Base-by-base conservation (phyloP, 2,113 vertebrate species). In the Stomatorhinus ivindoensis region DNA sequence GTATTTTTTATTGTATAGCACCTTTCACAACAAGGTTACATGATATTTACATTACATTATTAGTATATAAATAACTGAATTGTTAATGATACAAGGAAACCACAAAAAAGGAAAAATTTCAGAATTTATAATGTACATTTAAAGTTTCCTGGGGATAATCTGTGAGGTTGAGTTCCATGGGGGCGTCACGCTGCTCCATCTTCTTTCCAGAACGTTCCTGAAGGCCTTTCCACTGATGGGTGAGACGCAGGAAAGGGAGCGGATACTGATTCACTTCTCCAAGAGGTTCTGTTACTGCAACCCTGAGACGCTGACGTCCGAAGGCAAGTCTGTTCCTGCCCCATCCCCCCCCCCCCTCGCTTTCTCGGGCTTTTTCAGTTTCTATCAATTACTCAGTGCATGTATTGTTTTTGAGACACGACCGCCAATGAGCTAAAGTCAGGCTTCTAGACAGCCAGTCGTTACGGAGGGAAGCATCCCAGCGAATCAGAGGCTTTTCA, bases 191-290 rank as follows among this genome's bases (percentile, higher is more conserved):
- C 58, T 19, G 24, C 50, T 46, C 3, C 35, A 11, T 86, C 51
- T 65, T 44, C 51, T n/a, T 48, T 88, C 89, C 93, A 96, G 96
- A 91, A 95, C 92, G 92, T 96, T 96, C 92, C 92, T 96, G 82
- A 96, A 96, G 92, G 96, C 96, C 31, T 96, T 96, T 89, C 96
- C 96, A 19, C 91, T 96, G 90, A 96, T 96, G 96, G 96, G 96
- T 46, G 96, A 96, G 93, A 96, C 96, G 3, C 96, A 96, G 93
- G 96, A 96, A 92, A 93, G 96, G 91, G 96, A 96, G 89, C 88
- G 96, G 87, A 93, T 96, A 85, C 93, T 96, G 1, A 95, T 96
- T 8, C 96, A 96, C 88, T 96, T 96, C 93, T 96, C 96, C 89
- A 95, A 93, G 92, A 94, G 96, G 88, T 96, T 95, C 94, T 96